Conservation (phyloP, 2,797 vertebrate species). For the Chaetodon trifasciatus region DNA sequence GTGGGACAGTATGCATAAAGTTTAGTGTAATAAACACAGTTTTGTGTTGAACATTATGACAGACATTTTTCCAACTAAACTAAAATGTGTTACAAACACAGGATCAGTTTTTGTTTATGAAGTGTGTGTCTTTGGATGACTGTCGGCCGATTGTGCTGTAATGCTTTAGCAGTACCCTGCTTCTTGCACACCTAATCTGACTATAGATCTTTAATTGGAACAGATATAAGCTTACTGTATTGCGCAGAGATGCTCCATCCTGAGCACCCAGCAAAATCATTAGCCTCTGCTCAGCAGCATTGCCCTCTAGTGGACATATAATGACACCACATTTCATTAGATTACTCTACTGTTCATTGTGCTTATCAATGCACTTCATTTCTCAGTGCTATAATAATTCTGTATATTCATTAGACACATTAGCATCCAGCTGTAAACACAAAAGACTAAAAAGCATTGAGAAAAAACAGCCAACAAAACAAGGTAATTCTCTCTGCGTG, state of each 20-base stretch:
- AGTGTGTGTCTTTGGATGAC: not conserved
- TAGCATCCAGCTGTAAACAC: no score
- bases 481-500: not conserved
- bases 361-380: not conserved
- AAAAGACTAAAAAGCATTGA: no score
- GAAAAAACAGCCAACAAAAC: not conserved
- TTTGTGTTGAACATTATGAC: not conserved
- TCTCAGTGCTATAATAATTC: not conserved
- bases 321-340: conserved; percentile 2
- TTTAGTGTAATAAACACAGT: not conserved
- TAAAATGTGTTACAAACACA: not conserved
- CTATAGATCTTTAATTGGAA: not conserved
- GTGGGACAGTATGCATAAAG: not conserved
- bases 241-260: not conserved
- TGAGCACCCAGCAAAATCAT: not conserved
- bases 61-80: not conserved
- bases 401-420: no score
- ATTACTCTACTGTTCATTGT: not conserved
- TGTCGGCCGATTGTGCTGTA: no score
- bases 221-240: not conserved
- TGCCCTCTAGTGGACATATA: conserved; percentile 55
- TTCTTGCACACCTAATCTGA: not conserved
- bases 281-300: not conserved
- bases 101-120: not conserved
- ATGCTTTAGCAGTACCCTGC: not conserved